Percentiles rank a stretch among this genome's conserved stretches.
phyloP scores from a whole-genome alignment of 2,113 vertebrate genomes.

The Gambusia affinis region DNA sequence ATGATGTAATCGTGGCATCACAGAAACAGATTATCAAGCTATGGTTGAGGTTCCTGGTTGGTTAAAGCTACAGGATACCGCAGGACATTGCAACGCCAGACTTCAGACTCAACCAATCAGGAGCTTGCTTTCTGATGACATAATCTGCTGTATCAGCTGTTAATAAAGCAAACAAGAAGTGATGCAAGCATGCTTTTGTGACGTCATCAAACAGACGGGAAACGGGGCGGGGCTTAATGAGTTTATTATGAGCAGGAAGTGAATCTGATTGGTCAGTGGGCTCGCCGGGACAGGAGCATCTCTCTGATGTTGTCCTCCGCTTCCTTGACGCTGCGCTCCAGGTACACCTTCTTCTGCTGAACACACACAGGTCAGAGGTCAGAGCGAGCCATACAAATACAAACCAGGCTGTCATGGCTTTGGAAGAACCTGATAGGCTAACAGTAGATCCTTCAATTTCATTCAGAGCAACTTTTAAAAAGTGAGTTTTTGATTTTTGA shows the following conservation, averaged over 20 bases:
- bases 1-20: slow-evolving; percentile 24
- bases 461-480: no score
- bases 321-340: slow-evolving; percentile 95
- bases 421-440: not conserved
- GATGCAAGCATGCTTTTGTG: not conserved
- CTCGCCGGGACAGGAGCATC: slow-evolving; percentile 92
- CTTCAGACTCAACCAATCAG: not conserved
- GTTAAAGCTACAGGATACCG: no score
- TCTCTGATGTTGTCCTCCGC: slow-evolving; percentile 96
- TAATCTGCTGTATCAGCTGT: not conserved
- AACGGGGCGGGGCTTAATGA: not conserved
- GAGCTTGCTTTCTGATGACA: not conserved
- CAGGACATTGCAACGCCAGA: not conserved
- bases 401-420: not conserved
- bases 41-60: no score
- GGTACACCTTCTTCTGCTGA: slow-evolving; percentile 94
- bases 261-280: slow-evolving; percentile 75
- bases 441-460: no score
- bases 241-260: slow-evolving; percentile 1
- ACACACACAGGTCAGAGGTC: slow-evolving; percentile 1
- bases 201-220: not conserved
- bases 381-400: not conserved
- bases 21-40: not conserved
- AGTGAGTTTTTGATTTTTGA: no score
- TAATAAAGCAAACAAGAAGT: not conserved